Evolutionary conservation across 2,797 vertebrate species (phyloP), one percentile per base, ranked within the genome.

Genomic region (Lithobates pipiens): DNA sequence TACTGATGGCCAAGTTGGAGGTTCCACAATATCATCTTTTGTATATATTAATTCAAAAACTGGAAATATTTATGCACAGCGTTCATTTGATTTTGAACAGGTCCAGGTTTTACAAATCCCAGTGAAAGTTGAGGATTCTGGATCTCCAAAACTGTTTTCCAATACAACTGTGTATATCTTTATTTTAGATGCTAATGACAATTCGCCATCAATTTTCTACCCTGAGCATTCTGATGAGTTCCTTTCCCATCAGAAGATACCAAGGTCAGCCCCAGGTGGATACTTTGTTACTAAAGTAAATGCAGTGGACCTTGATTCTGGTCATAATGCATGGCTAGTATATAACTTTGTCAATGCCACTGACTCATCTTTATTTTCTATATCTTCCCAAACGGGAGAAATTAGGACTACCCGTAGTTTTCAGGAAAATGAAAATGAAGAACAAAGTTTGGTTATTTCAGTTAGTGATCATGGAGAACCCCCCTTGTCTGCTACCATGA

Each of bases 251-350:
- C 95, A 98, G 57, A 95, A 88, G 54, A 93, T 98, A 75, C 96
- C 96, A 0, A 94, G 94, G 18, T 96, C 96, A 69, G 95, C 93
- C 0, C 91, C 94, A 3, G 88, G 93, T 0, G 97, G 97, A 16
- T 96, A 97, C 83, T 90, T 98, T 76, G 93, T 99, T 84, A 96
- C 93, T 88, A 99, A 99, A 91, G 95, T 99, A 81, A 96, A 97
- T n/a, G 97, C 95, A 0, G 94, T 98, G 89, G 98, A 99, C 86
- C 94, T 95, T 0, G 98, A 99, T 80, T 96, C 98, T 0, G 98
- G 98, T 69, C 95, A 98, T 90, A 99, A 99, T 0, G 98, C 98
- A 0, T 99, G 97, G 97, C 92, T 99, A 72, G 96, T 95, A 18
- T 99, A 99, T 84, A 96, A 92, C 3, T 93, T 99, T 21, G 87